Evolutionary conservation across 1,140 invertebrate genomes (phyloP), one percentile per base, ranked within the genome.

Genomic region (Hyphantria cunea): DNA sequence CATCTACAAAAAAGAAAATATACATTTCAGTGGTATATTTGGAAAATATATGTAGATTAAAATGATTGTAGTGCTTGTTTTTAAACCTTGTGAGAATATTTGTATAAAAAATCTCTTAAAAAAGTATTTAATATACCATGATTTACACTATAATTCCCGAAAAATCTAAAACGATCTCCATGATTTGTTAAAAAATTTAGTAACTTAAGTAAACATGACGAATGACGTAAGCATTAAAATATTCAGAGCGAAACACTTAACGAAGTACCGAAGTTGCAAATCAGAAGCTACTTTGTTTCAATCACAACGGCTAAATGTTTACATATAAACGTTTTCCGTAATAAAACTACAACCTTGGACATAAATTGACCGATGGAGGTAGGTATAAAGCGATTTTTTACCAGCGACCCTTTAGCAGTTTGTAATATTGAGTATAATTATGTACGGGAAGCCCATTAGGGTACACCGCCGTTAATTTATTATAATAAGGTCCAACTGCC

Each of bases 401-500:
- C 80, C 74, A 65, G 68, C 69, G 70, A 70, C 82, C 80, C 77
- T 75, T 73, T 75, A 72, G 60, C 75, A 78, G 68, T 82, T 81
- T 74, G 80, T 78, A 82, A 80, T 79, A 76, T 78, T 70, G 62
- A 72, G 66, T 72, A 72, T 82, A 89, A 86, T 86, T 89, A 86
- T 74, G 68, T 73, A 72, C 71, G 68, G 69, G 69, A 62, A 42
- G 70, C 64, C 80, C 82, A 85, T 86, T 85, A 85, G 73, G 78
- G 79, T 72, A 65, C 63, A 69, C 74, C 71, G 76, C 71, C 77
- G 76, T 85, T 86, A 86, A 86, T 86, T 86, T 86, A 88, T 86
- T 84, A 80, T 89, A 86, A 89, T 84, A 84, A 89, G 84, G 71
- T 76, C 76, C 84, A 89, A 86, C 84, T 81, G 85, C 79, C 85